phyloP scores from a whole-genome alignment of 2,888 invertebrate genomes.

The Lepidocyrtoides sp. region DNA sequence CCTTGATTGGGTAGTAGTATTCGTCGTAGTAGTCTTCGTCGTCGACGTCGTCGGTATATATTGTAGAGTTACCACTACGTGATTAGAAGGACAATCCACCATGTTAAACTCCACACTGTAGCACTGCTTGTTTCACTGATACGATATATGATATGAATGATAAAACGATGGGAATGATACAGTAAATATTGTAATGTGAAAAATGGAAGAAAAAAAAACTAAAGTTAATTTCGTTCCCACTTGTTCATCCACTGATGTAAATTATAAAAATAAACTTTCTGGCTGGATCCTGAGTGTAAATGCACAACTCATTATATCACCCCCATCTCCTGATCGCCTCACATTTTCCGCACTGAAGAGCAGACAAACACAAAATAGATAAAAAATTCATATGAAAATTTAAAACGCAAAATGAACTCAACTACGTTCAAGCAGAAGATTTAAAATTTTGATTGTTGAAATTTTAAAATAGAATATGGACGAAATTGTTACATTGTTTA shows the following conservation, averaged over 20 bases:
- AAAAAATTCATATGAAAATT: too few relatives aligned
- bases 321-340: too few relatives aligned
- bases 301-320: too few relatives aligned
- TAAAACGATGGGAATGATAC: background rate
- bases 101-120: slow-evolving; percentile 52
- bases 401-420: too few relatives aligned
- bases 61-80: slow-evolving; percentile 69
- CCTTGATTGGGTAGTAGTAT: slow-evolving; percentile 69
- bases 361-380: too few relatives aligned
- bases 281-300: too few relatives aligned
- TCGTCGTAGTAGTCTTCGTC: slow-evolving; percentile 38
- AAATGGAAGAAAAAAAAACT: slow-evolving; percentile 24
- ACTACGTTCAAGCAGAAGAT: too few relatives aligned
- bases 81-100: slow-evolving; percentile 78
- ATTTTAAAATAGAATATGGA: too few relatives aligned
- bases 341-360: too few relatives aligned
- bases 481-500: too few relatives aligned
- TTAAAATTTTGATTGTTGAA: too few relatives aligned
- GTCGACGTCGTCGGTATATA: background rate
- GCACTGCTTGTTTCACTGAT: slow-evolving; percentile 52
- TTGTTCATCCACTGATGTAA: background rate
- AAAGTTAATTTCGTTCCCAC: slow-evolving; percentile 3
- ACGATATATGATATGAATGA: background rate
- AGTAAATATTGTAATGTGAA: slow-evolving; percentile 4
- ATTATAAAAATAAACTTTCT: too few relatives aligned